Base-by-base conservation (phyloP, 2,113 vertebrate genomes). In the Oenanthe melanoleuca region DNA sequence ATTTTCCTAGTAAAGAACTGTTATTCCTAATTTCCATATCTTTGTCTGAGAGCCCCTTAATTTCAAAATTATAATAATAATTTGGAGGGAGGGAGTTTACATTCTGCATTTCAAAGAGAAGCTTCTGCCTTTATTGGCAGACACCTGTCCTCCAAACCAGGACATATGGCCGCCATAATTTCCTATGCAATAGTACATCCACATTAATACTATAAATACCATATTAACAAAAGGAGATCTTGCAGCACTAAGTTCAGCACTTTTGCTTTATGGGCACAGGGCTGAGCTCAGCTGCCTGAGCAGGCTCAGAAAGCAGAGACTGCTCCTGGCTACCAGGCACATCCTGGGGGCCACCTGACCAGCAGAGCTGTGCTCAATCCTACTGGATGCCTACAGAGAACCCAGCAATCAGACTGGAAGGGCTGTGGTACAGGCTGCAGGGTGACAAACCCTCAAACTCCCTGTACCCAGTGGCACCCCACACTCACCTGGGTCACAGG, bases 401-500 rank as follows among this genome's bases (percentile, higher is more conserved):
- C 4, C 63, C 73, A 89, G 57, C 59, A 29, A 45, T 25, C 40
- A 16, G 8, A 3, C 20, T 31, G 49, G 21, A 19, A 47, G 57
- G 56, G 73, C 56, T 34, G 26, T 8, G 33, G 6, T 3, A 20
- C 17, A 28, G 63, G 40, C 64, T 75, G 52, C 38, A 49, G 67
- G 40, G 42, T 45, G 44, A 45, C 44, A 45, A 45, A 45, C 44
- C 19, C 17, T 17, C 42, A 17, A 44, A 44, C 42, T 9, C 2
- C 5, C 4, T 50, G 60, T 14, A 9, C 40, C 9, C 40, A 44
- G 17, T 3, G 20, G 14, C 25, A 22, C 12, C 7, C 31, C 88
- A 88, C 71, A 95, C 98, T 95, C 83, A 99, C 99, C 99, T 66
- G 98, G 98, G 69, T 99, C 99, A 89, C 99, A 99, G 80, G 96